A percentile compares a stretch with the other conserved stretches of the same genome.
Conservation (phyloP, 2,113 vertebrate species). For the Paradisaea rubra region DNA sequence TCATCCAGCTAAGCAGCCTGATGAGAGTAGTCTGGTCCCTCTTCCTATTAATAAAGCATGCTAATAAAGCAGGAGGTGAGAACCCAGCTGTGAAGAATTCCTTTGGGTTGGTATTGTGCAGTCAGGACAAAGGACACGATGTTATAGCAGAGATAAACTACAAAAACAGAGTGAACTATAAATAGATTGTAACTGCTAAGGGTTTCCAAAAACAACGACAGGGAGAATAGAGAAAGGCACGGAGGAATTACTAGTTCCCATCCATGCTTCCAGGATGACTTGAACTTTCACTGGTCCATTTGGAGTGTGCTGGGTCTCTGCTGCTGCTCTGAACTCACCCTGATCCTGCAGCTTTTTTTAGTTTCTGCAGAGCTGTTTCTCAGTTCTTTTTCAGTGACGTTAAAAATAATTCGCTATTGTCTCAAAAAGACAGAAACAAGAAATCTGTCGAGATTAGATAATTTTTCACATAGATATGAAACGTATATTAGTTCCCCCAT, state of each 20-base stretch:
- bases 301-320: background rate
- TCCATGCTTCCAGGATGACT: background rate
- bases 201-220: background rate
- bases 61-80: background rate
- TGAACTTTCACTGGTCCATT: background rate
- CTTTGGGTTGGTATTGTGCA: background rate
- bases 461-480: background rate
- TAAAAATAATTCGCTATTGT: background rate
- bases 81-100: background rate
- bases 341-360: background rate
- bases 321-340: background rate
- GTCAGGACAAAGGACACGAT: background rate
- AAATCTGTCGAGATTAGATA: background rate
- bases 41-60: background rate
- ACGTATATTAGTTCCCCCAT: background rate
- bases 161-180: slow-evolving; percentile 10
- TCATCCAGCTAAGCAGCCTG: accelerated
- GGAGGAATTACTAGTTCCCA: background rate
- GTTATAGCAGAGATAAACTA: slow-evolving; percentile 22
- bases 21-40: background rate
- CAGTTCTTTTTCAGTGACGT: background rate
- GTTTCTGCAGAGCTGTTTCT: background rate
- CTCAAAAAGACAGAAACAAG: background rate
- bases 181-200: background rate
- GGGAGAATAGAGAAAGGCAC: background rate